Conservation (phyloP, 2,888 invertebrate species). For the Yponomeuta cagnagella region DNA sequence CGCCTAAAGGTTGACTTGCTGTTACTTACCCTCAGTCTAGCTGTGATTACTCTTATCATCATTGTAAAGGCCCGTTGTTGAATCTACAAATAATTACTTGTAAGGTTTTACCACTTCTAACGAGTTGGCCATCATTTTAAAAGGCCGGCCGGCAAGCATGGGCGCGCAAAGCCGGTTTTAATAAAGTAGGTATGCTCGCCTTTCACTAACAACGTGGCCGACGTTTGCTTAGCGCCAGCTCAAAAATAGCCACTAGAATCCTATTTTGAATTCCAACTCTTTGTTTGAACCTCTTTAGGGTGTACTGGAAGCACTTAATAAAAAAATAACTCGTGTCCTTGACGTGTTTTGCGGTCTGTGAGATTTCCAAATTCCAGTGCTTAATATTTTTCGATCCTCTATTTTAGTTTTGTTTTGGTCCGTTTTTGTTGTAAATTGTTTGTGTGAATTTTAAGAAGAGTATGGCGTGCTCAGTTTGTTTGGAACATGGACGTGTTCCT, state of each 20-base stretch:
- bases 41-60: no score
- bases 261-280: neutral
- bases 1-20: no score
- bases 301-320: neutral
- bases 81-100: no score
- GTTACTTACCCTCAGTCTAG: no score
- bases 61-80: no score
- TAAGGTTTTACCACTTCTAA: no score
- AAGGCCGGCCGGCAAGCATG: neutral
- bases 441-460: constrained; percentile 19
- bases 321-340: neutral
- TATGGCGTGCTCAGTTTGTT: constrained; percentile 54
- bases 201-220: neutral
- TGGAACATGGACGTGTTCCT: constrained; percentile 37
- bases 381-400: neutral
- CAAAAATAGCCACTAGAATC: neutral
- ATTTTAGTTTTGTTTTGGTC: neutral
- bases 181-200: neutral
- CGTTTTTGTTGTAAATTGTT: constrained; percentile 21
- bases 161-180: neutral
- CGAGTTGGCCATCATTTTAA: neutral
- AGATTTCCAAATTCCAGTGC: neutral
- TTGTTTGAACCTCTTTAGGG: neutral
- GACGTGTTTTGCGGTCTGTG: neutral
- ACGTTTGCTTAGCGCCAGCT: neutral